These are phyloP conservation scores for Pseudeuparius sepicola DNA, from an alignment of 2,888 invertebrate genomes.

Conservation along the genomic window DNA sequence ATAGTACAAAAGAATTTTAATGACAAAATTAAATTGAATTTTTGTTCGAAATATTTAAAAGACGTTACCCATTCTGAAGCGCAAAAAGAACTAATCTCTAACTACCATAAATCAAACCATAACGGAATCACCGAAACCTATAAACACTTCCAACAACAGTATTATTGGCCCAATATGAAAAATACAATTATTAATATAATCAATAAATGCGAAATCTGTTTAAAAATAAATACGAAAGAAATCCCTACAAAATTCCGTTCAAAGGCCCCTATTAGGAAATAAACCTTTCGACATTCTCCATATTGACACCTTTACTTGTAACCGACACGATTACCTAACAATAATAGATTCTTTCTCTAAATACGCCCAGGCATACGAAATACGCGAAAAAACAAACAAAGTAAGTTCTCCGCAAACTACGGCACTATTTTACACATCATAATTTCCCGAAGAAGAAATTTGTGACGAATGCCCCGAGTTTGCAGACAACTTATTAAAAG, in stretches of 20 bases:
- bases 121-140: conserved; percentile 9
- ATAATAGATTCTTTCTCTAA: no score
- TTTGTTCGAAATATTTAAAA: neutral
- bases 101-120: conserved; percentile 6
- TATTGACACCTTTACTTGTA: no score
- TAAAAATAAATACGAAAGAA: conserved; percentile 4
- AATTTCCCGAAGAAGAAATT: no score
- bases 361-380: no score
- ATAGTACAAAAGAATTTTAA: neutral
- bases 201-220: conserved; percentile 8
- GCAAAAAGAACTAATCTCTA: conserved; percentile 3
- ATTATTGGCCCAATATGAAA: conserved; percentile 8
- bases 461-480: no score
- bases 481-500: conserved; percentile 5
- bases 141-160: conserved; percentile 8
- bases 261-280: conserved; percentile 6
- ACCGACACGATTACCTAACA: no score
- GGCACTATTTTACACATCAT: no score
- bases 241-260: neutral
- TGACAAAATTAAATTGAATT: neutral
- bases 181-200: conserved; percentile 7
- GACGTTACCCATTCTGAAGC: neutral
- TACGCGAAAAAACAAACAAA: no score
- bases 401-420: no score
- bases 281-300: conserved; percentile 12